These are phyloP conservation scores for Casuarius casuarius DNA, from an alignment of 2,113 vertebrate species.

Conservation along the genomic window DNA sequence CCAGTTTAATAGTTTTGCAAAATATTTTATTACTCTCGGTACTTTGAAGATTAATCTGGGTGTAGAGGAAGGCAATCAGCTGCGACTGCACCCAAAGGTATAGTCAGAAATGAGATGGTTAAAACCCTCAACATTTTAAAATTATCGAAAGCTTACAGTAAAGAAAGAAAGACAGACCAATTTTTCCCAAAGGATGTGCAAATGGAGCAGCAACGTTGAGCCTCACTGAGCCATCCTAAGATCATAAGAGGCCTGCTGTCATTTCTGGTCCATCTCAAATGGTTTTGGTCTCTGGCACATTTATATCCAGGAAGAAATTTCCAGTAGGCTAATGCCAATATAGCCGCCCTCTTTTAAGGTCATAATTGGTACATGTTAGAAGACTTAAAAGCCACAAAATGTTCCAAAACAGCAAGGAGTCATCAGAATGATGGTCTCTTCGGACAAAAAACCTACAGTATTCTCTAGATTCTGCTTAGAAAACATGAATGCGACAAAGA, in stretches of 20 bases:
- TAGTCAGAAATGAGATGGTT: background rate
- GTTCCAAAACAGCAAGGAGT: constrained; percentile 61
- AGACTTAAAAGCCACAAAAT: constrained; percentile 58
- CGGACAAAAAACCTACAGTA: constrained; percentile 8
- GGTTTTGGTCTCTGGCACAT: background rate
- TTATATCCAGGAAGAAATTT: constrained; percentile 13
- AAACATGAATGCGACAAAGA: background rate
- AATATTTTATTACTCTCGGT: background rate
- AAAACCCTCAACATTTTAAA: background rate
- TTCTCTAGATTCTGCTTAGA: constrained; percentile 37
- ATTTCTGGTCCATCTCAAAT: constrained; percentile 24
- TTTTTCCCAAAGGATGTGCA: background rate
- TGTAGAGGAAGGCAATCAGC: background rate
- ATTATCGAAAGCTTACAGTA: background rate
- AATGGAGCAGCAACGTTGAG: background rate
- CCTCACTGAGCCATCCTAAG: background rate
- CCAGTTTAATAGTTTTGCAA: background rate
- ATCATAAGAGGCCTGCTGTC: background rate
- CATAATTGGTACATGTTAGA: constrained; percentile 35
- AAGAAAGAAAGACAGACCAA: background rate
- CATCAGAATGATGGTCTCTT: background rate
- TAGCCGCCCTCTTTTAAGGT: constrained; percentile 40
- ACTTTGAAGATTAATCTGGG: fast-evolving
- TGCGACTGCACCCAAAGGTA: background rate
- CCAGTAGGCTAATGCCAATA: background rate